A percentile compares a stretch with the other conserved stretches of the same genome.
Evolutionary conservation across 2,113 vertebrate genomes (phyloP).

Genomic region (Pluvialis apricaria): DNA sequence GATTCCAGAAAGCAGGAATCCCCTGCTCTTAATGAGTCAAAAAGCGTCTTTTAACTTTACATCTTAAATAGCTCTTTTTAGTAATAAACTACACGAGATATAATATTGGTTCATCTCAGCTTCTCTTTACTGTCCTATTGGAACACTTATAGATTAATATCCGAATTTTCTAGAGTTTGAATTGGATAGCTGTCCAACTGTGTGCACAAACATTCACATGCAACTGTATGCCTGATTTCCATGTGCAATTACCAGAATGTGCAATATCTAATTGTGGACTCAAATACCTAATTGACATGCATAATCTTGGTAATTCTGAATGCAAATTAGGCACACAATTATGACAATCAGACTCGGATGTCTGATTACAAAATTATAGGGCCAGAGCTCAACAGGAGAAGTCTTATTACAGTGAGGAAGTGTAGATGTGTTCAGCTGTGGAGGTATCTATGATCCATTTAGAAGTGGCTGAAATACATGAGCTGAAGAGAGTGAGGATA

Average conservation of each 20-base stretch:
- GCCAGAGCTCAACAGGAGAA: background rate
- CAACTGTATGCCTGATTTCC: background rate
- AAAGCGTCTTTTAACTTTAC: background rate
- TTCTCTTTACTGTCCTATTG: background rate
- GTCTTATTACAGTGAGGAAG: background rate
- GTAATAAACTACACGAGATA: background rate
- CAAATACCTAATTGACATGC: constrained; percentile 24
- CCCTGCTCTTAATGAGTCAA: background rate
- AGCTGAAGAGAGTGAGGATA: background rate
- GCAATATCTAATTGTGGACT: constrained; percentile 33
- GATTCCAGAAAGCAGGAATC: background rate
- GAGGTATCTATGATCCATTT: background rate
- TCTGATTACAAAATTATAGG: constrained; percentile 54
- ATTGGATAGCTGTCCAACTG: background rate
- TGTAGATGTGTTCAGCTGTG: background rate
- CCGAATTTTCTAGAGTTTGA: background rate
- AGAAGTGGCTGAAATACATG: background rate
- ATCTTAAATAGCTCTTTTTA: background rate
- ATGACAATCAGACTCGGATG: constrained; percentile 44
- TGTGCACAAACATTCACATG: background rate
- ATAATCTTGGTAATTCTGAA: constrained; percentile 31
- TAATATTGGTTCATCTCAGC: background rate
- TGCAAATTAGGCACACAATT: constrained; percentile 42
- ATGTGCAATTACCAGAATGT: background rate
- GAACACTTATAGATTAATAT: background rate